Evolutionary conservation across 92 coral and sea anemone species (phyloP), one percentile per base, ranked within the genome.

Genomic region (Blastomussa wellsi): DNA sequence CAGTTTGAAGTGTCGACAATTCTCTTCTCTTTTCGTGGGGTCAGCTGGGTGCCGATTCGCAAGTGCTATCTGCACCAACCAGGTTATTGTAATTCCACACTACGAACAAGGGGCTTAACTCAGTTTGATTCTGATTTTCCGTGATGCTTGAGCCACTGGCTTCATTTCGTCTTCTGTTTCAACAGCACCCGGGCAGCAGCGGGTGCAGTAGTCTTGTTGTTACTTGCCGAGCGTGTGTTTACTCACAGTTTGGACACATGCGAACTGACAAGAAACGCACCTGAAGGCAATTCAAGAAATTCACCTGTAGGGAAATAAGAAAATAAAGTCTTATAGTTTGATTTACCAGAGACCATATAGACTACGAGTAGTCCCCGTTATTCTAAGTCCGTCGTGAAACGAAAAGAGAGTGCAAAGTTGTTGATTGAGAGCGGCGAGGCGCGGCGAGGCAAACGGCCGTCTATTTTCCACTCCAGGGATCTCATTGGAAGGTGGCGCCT

Each of bases 171-270:
- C 19, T 26, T 13, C n/a, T 33, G 10, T 24, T 15, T 62, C 32
- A 62, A 26, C 35, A 62, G 66, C 32, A 9, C 4, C n/a, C n/a
- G n/a, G n/a, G n/a, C n/a, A n/a, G n/a, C n/a, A n/a, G n/a, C n/a
- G n/a, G n/a, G n/a, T n/a, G n/a, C 35, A n/a, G 16, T 39, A 24
- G 6, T 15, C 4, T 55, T 60, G 22, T 24, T 39, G 32, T n/a
- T 41, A 24, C 15, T 20, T 17, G 31, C 22, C 5, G 38, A 36
- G 53, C 33, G 28, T 49, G 26, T 60, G 67, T 16, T 42, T 55
- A 26, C 42, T 87, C 88, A 90, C 74, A 90, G 79, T 69, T 90
- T 90, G 20, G 93, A 90, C 33, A 90, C 26, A 16, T 88, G 88
- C 1, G 93, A 68, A 12, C 86, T 29, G 29, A 78, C 33, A 69